Evolutionary conservation across 2,113 vertebrate genomes (phyloP).

Genomic region (Melanotaenia duboulayi): DNA sequence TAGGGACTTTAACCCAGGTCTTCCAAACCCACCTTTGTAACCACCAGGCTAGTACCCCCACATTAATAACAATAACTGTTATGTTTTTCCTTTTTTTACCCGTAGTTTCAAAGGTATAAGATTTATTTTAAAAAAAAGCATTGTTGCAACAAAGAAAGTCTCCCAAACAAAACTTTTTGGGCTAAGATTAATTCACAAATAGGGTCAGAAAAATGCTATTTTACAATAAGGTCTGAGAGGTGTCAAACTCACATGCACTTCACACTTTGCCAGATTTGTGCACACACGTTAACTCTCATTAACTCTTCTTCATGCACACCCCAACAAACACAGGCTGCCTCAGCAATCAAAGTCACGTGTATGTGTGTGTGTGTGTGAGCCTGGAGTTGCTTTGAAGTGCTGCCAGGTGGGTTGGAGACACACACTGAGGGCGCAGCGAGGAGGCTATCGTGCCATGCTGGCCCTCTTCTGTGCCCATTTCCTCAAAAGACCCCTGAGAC

Average conservation of each 20-base stretch:
- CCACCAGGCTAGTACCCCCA: no score
- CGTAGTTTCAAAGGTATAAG: no score
- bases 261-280: neutral
- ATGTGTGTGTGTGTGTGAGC: constrained; percentile 19
- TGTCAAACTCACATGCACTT: neutral
- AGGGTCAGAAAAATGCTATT: no score
- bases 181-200: no score
- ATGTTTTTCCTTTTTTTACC: no score
- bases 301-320: neutral
- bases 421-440: constrained; percentile 42
- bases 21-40: no score
- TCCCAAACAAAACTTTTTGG: no score
- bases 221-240: no score
- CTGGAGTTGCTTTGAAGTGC: constrained; percentile 55
- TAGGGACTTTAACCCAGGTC: no score
- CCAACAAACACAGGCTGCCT: constrained; percentile 1
- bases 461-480: constrained; percentile 41
- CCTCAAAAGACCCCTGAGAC: constrained; percentile 54
- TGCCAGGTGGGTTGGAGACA: constrained; percentile 46
- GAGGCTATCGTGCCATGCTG: constrained; percentile 34
- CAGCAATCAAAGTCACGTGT: constrained; percentile 26
- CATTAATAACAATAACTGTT: no score
- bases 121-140: no score
- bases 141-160: no score
- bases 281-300: constrained; percentile 10